Conservation (phyloP, 2,797 vertebrate species). For the Discoglossus pictus region DNA sequence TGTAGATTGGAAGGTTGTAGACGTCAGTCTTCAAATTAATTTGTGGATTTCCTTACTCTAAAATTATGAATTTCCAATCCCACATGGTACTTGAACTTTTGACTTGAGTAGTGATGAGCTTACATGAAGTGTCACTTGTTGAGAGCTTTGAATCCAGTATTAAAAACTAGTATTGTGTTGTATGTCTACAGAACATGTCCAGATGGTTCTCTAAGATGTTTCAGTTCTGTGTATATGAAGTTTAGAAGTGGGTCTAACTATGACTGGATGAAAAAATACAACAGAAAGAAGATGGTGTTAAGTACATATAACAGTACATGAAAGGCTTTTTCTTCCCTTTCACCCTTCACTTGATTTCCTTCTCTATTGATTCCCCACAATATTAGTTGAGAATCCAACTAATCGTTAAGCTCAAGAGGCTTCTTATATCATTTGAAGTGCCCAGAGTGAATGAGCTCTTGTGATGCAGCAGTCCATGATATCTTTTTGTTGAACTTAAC, state of each 20-base stretch:
- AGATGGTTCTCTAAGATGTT: no score
- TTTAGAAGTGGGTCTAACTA: neutral
- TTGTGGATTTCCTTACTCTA: no score
- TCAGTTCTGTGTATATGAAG: no score
- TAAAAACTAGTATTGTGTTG: no score
- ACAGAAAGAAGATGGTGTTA: neutral
- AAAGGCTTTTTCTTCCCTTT: neutral
- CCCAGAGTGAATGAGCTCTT: neutral
- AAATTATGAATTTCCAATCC: no score
- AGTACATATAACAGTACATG: constrained; percentile 1
- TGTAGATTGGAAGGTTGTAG: no score
- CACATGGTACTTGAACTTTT: no score
- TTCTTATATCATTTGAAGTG: neutral
- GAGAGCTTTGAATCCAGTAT: no score
- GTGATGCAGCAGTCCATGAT: neutral
- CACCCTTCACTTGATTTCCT: neutral
- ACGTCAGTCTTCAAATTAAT: no score
- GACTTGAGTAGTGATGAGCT: no score
- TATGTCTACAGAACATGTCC: no score
- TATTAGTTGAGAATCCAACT: constrained; percentile 9
- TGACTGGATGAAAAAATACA: neutral
- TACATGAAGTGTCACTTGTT: no score
- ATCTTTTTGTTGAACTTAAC: neutral
- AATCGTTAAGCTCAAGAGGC: constrained; percentile 3
- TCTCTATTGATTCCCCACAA: neutral